phyloP scores from a whole-genome alignment of 2,797 vertebrate species.

The Gallinago solitaria region DNA sequence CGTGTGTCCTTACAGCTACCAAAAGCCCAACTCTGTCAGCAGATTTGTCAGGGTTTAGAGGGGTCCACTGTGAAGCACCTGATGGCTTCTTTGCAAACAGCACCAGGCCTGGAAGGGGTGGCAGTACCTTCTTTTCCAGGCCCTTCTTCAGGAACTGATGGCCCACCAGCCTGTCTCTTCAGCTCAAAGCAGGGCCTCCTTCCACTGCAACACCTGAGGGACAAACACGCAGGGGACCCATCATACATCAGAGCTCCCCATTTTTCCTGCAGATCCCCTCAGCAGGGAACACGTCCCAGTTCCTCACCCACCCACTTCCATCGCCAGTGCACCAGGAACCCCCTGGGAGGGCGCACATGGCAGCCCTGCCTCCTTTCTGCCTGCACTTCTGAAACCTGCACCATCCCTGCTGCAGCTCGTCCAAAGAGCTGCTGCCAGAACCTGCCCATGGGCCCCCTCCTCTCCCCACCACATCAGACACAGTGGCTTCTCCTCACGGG shows the following conservation, averaged over 20 bases:
- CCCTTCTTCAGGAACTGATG: not conserved
- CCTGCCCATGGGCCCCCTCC: not conserved
- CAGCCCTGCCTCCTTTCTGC: not conserved
- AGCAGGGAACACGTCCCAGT: not conserved
- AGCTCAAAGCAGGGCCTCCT: not conserved
- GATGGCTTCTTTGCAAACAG: not conserved
- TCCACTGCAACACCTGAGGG: not conserved
- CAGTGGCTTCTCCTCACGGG: not conserved
- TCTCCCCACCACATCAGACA: not conserved
- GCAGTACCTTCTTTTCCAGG: not conserved
- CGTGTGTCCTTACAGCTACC: not conserved
- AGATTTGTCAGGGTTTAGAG: not conserved
- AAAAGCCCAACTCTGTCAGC: not conserved
- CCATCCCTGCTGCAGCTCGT: not conserved
- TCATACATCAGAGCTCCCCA: not conserved
- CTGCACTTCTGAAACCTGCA: not conserved
- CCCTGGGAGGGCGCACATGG: accelerated
- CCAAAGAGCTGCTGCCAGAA: not conserved
- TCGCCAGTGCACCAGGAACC: not conserved
- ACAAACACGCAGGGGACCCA: not conserved
- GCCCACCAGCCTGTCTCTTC: not conserved
- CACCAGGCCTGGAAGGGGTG: not conserved
- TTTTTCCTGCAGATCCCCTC: not conserved
- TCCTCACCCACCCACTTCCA: not conserved
- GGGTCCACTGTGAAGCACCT: not conserved